Evolutionary conservation across 1,140 invertebrate species (phyloP).

Genomic region (Meloidogyne exigua): DNA sequence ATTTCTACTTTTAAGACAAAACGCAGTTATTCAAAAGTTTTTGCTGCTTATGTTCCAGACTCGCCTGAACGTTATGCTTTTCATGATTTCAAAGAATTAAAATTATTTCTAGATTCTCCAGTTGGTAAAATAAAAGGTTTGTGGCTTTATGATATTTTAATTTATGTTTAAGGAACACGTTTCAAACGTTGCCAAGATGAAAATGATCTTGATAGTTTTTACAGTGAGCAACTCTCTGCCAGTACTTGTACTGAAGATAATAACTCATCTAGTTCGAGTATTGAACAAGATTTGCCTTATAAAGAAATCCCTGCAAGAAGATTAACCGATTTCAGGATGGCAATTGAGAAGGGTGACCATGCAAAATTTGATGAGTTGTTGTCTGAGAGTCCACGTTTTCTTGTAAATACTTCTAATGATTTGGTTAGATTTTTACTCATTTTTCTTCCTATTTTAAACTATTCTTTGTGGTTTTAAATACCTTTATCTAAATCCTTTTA

Average conservation of each 20-base stretch:
- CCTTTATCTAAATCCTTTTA: neutral
- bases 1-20: neutral
- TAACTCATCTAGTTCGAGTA: constrained; percentile 8
- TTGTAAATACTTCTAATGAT: constrained; percentile 28
- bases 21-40: neutral
- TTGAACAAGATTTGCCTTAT: constrained; percentile 20
- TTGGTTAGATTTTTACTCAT: neutral
- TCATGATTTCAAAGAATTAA: constrained; percentile 12
- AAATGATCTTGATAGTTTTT: constrained; percentile 10
- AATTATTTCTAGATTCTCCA: constrained; percentile 18
- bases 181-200: constrained; percentile 24
- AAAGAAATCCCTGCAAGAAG: constrained; percentile 16
- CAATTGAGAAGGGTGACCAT: constrained; percentile 14
- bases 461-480: too few species aligned
- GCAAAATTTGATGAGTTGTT: constrained; percentile 11
- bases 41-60: constrained; percentile 26
- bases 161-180: constrained; percentile 19
- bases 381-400: constrained; percentile 19
- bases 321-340: constrained; percentile 13
- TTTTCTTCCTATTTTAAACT: too few species aligned
- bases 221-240: constrained; percentile 18
- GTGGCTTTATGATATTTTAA: neutral
- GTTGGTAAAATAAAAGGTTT: constrained; percentile 25
- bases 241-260: constrained; percentile 16
- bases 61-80: constrained; percentile 20